Conservation (phyloP, 1,140 invertebrate species). For the Drosophila ironensis region DNA sequence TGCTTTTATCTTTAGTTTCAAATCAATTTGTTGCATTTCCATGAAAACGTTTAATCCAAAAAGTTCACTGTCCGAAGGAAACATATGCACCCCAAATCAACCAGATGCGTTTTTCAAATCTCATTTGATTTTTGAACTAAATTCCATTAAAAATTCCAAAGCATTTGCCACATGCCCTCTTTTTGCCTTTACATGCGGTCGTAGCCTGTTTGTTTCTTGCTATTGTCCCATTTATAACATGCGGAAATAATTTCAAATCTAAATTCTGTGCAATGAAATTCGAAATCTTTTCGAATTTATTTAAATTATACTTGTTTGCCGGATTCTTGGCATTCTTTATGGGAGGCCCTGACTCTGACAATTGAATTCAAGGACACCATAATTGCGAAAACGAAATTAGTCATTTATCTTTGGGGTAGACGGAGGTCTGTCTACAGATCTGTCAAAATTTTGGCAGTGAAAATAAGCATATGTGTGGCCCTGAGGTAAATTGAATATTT, state of each 20-base stretch:
- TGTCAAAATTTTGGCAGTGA: slow-evolving; percentile 46
- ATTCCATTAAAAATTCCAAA: slow-evolving; percentile 48
- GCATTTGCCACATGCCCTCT: background rate
- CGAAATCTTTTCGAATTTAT: background rate
- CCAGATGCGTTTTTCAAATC: slow-evolving; percentile 29
- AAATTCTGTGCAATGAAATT: slow-evolving; percentile 2
- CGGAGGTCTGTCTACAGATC: slow-evolving; percentile 31
- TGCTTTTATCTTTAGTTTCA: too few relatives aligned
- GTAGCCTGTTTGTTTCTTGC: background rate
- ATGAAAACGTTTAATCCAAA: background rate
- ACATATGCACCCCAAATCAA: slow-evolving; percentile 34
- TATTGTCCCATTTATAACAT: slow-evolving; percentile 25
- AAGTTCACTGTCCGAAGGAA: background rate
- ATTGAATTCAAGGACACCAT: slow-evolving; percentile 70
- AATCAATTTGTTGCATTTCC: background rate
- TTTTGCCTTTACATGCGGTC: background rate
- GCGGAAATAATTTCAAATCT: slow-evolving; percentile 16
- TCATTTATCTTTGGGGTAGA: slow-evolving; percentile 53
- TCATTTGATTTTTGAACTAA: slow-evolving; percentile 44
- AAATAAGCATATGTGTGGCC: background rate
- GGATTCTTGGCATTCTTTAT: slow-evolving; percentile 48
- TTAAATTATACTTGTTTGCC: slow-evolving; percentile 24
- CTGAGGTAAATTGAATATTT: slow-evolving; percentile 7
- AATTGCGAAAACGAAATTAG: slow-evolving; percentile 62
- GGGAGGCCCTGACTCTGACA: slow-evolving; percentile 64